Evolutionary conservation across 2,888 invertebrate genomes (phyloP), one percentile per base, ranked within the genome.

Genomic region (Dicyrtomina minuta): DNA sequence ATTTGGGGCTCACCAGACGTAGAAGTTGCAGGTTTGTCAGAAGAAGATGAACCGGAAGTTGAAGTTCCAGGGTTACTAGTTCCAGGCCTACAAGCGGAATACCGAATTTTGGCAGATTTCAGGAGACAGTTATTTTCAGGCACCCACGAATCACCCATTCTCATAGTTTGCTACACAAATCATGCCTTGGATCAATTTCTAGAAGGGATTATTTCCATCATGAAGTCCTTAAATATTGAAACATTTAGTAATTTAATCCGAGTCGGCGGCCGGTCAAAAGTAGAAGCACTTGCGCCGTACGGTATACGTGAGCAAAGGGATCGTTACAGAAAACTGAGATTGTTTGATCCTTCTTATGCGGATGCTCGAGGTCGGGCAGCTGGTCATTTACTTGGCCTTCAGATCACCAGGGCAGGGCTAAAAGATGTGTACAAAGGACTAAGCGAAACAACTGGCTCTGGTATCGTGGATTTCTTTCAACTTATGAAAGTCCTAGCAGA

Each of bases 101-200:
- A n/a, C n/a, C n/a, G n/a, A n/a, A n/a, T n/a, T n/a, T n/a, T n/a
- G n/a, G n/a, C n/a, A n/a, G n/a, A n/a, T n/a, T n/a, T n/a, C n/a
- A n/a, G n/a, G n/a, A n/a, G n/a, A n/a, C n/a, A n/a, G n/a, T n/a
- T n/a, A n/a, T n/a, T n/a, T n/a, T n/a, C n/a, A n/a, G n/a, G 17
- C 22, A 24, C 27, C 60, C 10, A 13, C 46, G 12, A 79, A 12
- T 79, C 84, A n/a, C 90, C 90, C 0, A 88, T 93, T 81, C 82
- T 93, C 12, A 84, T 93, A 0, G 87, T 93, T 22, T 91, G 92
- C n/a, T n/a, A n/a, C n/a, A n/a, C n/a, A n/a, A n/a, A n/a, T n/a
- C n/a, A n/a, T n/a, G n/a, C n/a, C n/a, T n/a, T n/a, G 49, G 93
- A 93, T 83, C 92, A 93, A 80, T 93, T 93, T 80, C 81, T 93